phyloP scores from a whole-genome alignment of 2,888 invertebrate species.

The Perithous albicinctus region DNA sequence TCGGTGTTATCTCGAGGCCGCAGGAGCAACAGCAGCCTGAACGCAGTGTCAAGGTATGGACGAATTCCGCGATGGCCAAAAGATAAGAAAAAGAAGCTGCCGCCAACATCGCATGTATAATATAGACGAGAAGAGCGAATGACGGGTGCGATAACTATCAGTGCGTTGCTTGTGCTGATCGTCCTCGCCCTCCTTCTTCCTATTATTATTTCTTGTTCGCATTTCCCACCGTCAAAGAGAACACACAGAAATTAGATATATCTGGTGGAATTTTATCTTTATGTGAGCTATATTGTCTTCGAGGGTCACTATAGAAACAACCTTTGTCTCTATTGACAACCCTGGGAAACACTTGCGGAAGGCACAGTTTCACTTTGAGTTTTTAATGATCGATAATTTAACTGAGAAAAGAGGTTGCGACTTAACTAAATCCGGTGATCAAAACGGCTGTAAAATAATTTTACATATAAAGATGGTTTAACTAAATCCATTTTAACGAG shows the following conservation, averaged over 20 bases:
- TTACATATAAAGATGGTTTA: no score
- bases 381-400: not conserved
- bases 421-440: no score
- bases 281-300: slow-evolving; percentile 2
- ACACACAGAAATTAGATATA: slow-evolving; percentile 9
- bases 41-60: slow-evolving; percentile 52
- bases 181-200: not conserved
- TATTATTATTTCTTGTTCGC: slow-evolving; percentile 10
- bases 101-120: not conserved
- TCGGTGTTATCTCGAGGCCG: not conserved
- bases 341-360: not conserved
- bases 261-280: slow-evolving; percentile 8
- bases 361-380: not conserved
- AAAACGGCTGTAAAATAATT: no score
- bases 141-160: slow-evolving; percentile 14
- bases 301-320: not conserved
- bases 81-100: slow-evolving; percentile 38
- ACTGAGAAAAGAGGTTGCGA: no score
- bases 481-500: no score
- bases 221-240: slow-evolving; percentile 33
- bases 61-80: slow-evolving; percentile 44
- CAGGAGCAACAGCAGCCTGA: slow-evolving; percentile 5
- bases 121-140: not conserved
- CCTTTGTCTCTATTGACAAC: slow-evolving; percentile 13
- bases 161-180: slow-evolving; percentile 2